Conservation (phyloP, 2,888 invertebrate genomes). For the Drosophila conformis region DNA sequence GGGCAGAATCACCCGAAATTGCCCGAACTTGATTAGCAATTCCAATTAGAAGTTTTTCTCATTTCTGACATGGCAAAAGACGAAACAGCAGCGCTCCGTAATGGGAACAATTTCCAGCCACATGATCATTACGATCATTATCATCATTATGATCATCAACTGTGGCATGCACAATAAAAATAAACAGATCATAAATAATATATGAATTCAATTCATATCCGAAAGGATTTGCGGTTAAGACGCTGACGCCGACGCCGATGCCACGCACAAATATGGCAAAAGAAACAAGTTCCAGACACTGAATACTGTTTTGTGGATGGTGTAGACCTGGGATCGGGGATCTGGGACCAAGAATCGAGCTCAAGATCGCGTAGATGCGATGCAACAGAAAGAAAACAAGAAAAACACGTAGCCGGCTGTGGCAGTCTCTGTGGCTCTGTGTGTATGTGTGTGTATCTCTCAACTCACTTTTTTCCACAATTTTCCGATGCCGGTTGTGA, state of each 20-base stretch:
- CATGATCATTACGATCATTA: constrained; percentile 10
- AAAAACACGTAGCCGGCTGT: constrained; percentile 70
- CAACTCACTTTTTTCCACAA: constrained; percentile 76
- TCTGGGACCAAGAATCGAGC: constrained; percentile 43
- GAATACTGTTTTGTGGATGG: constrained; percentile 16
- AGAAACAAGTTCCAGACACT: constrained; percentile 60
- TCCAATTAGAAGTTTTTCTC: constrained; percentile 80
- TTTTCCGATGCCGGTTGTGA: constrained; percentile 77
- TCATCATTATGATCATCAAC: constrained; percentile 53
- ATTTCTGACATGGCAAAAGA: constrained; percentile 61
- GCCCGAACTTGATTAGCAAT: constrained; percentile 76
- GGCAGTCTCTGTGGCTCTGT: neutral
- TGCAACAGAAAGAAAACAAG: constrained; percentile 74
- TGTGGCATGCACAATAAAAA: constrained; percentile 77
- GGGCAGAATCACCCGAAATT: constrained; percentile 62
- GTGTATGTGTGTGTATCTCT: constrained; percentile 21
- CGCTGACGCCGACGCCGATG: constrained; percentile 40
- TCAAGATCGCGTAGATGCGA: constrained; percentile 70
- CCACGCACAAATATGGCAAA: constrained; percentile 73
- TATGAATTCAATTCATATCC: constrained; percentile 81
- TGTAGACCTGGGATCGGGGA: constrained; percentile 3
- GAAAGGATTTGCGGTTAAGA: constrained; percentile 79
- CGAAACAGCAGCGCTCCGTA: constrained; percentile 3
- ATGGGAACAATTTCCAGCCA: constrained; percentile 41
- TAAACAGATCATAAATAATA: constrained; percentile 81